Evolutionary conservation across 2,797 vertebrate species (phyloP), one percentile per base, ranked within the genome.

Genomic region (Sciurus carolinensis): DNA sequence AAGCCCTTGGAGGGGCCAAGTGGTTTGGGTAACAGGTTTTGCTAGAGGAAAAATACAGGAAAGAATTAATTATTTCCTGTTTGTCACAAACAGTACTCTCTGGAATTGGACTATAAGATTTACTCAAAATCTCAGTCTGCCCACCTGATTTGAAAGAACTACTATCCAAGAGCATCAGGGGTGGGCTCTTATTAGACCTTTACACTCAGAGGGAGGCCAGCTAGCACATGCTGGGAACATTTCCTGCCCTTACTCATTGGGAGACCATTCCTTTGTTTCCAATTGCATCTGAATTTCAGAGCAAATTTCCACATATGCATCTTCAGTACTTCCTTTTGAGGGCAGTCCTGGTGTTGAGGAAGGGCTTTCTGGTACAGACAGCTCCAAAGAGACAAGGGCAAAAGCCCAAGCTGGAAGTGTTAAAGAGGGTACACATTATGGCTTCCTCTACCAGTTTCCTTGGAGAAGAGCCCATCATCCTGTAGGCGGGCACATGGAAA

Each of bases 51-150:
- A 97, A 95, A 92, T 77, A 30, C 24, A 59, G 42, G 67, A 54
- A 95, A 59, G 94, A 85, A 94, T 91, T 87, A 86, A 72, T 76
- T 69, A 81, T 33, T 94, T 96, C 73, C 62, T 88, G 79, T 93
- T 93, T 94, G 79, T 96, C 90, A 85, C 64, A 85, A 87, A 81
- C 77, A 52, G 33, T 50, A 20, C 54, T 87, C n/a, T n/a, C 39
- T 73, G 72, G 44, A 59, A 24, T 5, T 57, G 42, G n/a, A 54
- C 54, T 71, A 13, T 6, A 77, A 94, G 73, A 26, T 73, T 92
- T 79, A 72, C 69, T 95, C 75, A 47, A 73, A 77, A 95, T 85
- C 69, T 87, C 85, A 87, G 93, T 11, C 44, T 64, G 79, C 39
- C 17, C 5, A 39, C 24, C 4, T 69, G 36, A 50, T 33, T n/a